Evolutionary conservation across 2,113 vertebrate genomes (phyloP).

Genomic region (Sturnus vulgaris): DNA sequence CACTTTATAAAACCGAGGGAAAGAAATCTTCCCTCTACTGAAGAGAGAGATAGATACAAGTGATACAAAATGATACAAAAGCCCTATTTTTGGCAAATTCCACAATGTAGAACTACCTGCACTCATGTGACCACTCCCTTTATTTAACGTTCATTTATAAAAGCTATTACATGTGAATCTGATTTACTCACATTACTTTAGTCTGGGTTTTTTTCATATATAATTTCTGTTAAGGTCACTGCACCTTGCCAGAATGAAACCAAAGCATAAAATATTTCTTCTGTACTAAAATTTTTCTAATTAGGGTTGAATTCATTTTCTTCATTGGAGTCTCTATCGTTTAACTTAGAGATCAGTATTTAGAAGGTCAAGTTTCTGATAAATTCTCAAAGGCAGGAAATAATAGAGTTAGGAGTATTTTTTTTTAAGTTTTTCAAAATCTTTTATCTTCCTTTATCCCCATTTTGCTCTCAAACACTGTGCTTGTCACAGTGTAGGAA

Average conservation of each 20-base stretch:
- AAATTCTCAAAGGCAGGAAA: not conserved
- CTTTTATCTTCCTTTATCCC: not conserved
- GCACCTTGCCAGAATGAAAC: not conserved
- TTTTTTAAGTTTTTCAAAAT: not conserved
- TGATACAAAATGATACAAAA: not conserved
- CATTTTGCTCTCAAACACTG: not conserved
- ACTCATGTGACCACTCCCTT: not conserved
- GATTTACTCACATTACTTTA: not conserved
- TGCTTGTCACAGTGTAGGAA: not conserved
- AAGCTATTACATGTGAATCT: not conserved
- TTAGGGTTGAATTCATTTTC: not conserved
- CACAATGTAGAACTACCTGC: not conserved
- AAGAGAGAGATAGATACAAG: rapidly evolving
- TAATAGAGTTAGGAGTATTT: not conserved
- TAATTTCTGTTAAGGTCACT: not conserved
- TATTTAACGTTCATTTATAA: not conserved
- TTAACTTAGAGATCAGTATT: not conserved
- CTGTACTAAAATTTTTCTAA: not conserved
- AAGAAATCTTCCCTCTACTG: not conserved
- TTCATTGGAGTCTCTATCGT: not conserved
- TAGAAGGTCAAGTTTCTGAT: not conserved
- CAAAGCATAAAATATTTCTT: not conserved
- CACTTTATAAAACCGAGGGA: not conserved
- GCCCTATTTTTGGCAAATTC: not conserved
- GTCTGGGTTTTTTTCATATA: not conserved